A percentile compares a stretch with the other conserved stretches of the same genome.
Conservation (phyloP, 1,140 invertebrate genomes). For the Drosophila subpulchrella region DNA sequence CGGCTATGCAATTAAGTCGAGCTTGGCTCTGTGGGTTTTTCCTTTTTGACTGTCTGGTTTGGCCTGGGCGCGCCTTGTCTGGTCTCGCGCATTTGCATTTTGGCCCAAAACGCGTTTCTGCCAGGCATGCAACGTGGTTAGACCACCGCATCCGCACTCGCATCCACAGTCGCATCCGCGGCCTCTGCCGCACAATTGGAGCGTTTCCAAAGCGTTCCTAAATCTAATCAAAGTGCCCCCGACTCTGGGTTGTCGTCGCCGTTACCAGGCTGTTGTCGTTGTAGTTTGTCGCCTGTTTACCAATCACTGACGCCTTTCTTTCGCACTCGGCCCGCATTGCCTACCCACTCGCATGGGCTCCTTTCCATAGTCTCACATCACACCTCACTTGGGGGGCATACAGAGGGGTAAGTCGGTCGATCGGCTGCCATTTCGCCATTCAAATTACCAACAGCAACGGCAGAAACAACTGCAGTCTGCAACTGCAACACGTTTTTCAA, state of each 20-base stretch:
- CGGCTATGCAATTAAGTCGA: slow-evolving; percentile 67
- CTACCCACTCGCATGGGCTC: slow-evolving; percentile 14
- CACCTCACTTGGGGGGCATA: background rate
- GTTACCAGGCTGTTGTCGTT: slow-evolving; percentile 10
- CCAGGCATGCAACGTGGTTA: slow-evolving; percentile 66
- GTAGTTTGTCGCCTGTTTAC: slow-evolving; percentile 62
- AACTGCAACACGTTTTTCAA: slow-evolving; percentile 72
- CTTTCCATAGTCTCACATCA: slow-evolving; percentile 22
- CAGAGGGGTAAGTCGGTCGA: slow-evolving; percentile 44
- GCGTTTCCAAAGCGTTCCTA: slow-evolving; percentile 67
- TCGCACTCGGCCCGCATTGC: slow-evolving; percentile 43
- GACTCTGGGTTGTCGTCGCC: slow-evolving; percentile 25
- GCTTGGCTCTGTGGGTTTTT: slow-evolving; percentile 71
- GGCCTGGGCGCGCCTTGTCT: slow-evolving; percentile 62
- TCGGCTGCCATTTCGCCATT: slow-evolving; percentile 68
- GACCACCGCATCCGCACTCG: slow-evolving; percentile 44
- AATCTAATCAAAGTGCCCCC: slow-evolving; percentile 80
- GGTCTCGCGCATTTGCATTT: slow-evolving; percentile 37
- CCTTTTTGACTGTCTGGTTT: slow-evolving; percentile 53
- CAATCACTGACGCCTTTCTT: slow-evolving; percentile 61
- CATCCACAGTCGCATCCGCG: background rate
- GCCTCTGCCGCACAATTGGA: slow-evolving; percentile 61
- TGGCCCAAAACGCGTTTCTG: slow-evolving; percentile 64
- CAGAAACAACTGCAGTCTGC: slow-evolving; percentile 19
- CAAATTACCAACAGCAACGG: slow-evolving; percentile 58